Evolutionary conservation across 2,113 vertebrate genomes (phyloP), one percentile per base, ranked within the genome.

Genomic region (Phaethon lepturus): DNA sequence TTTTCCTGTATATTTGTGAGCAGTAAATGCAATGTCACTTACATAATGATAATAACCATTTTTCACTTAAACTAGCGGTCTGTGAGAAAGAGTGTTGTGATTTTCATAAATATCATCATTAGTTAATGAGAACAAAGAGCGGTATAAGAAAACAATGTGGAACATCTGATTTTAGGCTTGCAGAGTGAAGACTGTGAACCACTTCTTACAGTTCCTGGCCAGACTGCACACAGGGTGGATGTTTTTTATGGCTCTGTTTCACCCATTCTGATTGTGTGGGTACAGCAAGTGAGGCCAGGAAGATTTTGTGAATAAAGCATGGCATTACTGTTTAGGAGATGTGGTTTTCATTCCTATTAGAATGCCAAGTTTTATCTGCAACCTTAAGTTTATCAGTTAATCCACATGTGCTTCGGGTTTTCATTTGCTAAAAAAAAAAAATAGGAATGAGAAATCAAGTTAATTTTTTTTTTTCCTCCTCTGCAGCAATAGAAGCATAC

Each of bases 391-490:
- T 81, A 89, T 81, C 69, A 58, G 49, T 75, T 91, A 94, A 94
- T 89, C 56, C 62, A n/a, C 35, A 23, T 29, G 13, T 73, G 29
- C 84, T 91, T 88, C 81, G 87, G 31, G 38, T 91, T 88, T 95
- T 45, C 42, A 56, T 96, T 92, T 89, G n/a, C 86, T 77, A 56
- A 64, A 67, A 90, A 77, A 38, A 38, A 72, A 80, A 94, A 97
- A 87, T 25, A 45, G 24, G 47, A 71, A 94, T 60, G 53, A 86
- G 29, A 86, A 95, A 72, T 66, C 14, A 38, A 44, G 31, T 66
- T 82, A 69, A 20, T 13, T 24, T 31, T 38, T 47, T 52, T 55
- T 56, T 79, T 69, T 64, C 13, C 29, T 42, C 9, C 15, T 77
- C 11, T 88, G 29, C 52, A 24, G 22, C 2, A 4, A 31, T 24